A percentile compares a stretch with the other conserved stretches of the same genome.
These are phyloP conservation scores for Lophotriccus pileatus DNA, from an alignment of 2,797 vertebrate species.

Conservation along the genomic window DNA sequence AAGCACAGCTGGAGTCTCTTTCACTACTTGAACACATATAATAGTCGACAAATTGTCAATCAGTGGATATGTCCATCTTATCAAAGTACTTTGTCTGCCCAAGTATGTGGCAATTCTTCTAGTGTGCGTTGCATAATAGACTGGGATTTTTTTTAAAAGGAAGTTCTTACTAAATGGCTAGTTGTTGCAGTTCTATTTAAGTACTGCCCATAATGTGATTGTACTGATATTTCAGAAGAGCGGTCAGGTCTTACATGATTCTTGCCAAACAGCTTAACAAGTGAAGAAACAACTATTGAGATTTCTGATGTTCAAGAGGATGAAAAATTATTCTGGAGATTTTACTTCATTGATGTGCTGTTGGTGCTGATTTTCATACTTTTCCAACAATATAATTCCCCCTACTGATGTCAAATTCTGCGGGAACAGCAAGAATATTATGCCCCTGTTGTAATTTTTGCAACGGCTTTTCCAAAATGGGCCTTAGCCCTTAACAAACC, in stretches of 20 bases:
- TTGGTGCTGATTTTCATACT: not conserved
- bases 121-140: not conserved
- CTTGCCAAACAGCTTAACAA: not conserved
- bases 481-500: not conserved
- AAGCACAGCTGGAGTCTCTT: constrained; percentile 53
- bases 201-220: not conserved
- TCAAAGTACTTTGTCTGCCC: constrained; percentile 12
- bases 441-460: not conserved
- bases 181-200: not conserved
- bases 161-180: not conserved
- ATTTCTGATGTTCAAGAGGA: not conserved
- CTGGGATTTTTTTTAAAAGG: not conserved
- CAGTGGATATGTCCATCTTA: constrained; percentile 23
- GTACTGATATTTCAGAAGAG: not conserved
- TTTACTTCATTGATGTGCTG: not conserved
- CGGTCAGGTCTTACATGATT: not conserved
- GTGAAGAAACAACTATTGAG: not conserved
- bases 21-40: constrained; percentile 37
- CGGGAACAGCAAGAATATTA: not conserved
- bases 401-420: not conserved
- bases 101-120: constrained; percentile 3
- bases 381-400: not conserved
- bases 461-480: not conserved
- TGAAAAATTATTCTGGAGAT: not conserved
- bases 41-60: constrained; percentile 39